Percentiles rank a stretch among this genome's conserved stretches.
phyloP scores from a whole-genome alignment of 2,797 vertebrate genomes.

The Alca torda region DNA sequence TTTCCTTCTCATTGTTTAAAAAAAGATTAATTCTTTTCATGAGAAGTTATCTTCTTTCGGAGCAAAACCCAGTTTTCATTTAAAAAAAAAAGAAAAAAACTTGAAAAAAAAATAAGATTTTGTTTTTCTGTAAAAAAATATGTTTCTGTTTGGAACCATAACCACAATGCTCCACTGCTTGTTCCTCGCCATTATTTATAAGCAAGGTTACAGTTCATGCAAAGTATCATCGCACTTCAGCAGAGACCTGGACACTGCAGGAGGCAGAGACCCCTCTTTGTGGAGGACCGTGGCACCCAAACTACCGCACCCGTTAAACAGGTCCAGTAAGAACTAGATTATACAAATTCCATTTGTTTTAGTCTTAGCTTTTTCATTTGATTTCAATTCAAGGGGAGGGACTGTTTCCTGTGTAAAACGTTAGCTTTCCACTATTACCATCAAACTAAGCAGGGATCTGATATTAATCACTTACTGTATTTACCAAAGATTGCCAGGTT shows the following conservation, averaged over 20 bases:
- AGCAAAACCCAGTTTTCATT: not conserved
- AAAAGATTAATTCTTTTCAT: not conserved
- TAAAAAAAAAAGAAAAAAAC: fast-evolving
- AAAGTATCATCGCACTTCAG: not conserved
- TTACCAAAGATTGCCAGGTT: not conserved
- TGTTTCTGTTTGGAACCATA: not conserved
- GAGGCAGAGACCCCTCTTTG: not conserved
- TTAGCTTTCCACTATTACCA: not conserved
- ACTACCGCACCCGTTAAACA: not conserved
- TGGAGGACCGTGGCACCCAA: not conserved
- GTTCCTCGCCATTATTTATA: not conserved
- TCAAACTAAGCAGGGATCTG: not conserved
- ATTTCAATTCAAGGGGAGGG: not conserved
- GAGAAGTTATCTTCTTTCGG: not conserved
- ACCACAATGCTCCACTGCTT: not conserved
- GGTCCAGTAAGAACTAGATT: not conserved
- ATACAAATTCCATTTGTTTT: not conserved
- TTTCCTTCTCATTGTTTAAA: not conserved
- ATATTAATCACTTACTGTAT: not conserved
- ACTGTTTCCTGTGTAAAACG: not conserved
- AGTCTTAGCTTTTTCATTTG: not conserved
- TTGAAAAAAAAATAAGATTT: not conserved
- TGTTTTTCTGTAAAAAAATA: not conserved
- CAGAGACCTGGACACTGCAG: not conserved
- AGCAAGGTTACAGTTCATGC: not conserved